Evolutionary conservation across 1,140 invertebrate species (phyloP).

Genomic region (Phenacoccus solenopsis): DNA sequence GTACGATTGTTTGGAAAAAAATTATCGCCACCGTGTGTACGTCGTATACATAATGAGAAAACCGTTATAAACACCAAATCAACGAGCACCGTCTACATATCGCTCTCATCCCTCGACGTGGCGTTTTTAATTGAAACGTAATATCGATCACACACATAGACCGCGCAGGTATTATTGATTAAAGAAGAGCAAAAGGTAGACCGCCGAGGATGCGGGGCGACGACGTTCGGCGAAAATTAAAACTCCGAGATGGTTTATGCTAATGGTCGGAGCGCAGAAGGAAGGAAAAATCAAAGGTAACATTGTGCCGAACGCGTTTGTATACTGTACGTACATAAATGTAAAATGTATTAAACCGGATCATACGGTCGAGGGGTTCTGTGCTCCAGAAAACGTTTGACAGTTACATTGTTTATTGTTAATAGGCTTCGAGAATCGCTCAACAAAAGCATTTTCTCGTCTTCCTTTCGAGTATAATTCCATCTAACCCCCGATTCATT

Average conservation of each 20-base stretch:
- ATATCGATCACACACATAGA: not conserved
- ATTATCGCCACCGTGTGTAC: no score
- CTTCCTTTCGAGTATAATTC: no score
- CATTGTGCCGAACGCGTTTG: no score
- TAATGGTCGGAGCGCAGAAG: not conserved
- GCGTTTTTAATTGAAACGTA: not conserved
- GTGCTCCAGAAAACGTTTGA: not conserved
- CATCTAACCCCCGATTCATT: no score
- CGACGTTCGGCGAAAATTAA: not conserved
- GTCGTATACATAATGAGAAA: not conserved
- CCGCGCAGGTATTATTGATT: no score
- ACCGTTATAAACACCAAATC: not conserved
- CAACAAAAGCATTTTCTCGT: not conserved
- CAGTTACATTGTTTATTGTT: slow-evolving; percentile 3
- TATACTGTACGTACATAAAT: not conserved
- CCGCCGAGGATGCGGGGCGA: not conserved
- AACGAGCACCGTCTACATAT: not conserved
- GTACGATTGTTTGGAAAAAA: no score
- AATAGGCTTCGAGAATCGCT: not conserved
- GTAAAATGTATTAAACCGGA: not conserved
- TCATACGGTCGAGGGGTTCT: not conserved
- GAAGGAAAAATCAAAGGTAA: not conserved
- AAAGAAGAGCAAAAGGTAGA: not conserved
- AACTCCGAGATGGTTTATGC: not conserved
- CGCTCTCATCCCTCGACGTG: not conserved